Base-by-base conservation (phyloP, 2,113 vertebrate species). In the Cygnus buccinator region DNA sequence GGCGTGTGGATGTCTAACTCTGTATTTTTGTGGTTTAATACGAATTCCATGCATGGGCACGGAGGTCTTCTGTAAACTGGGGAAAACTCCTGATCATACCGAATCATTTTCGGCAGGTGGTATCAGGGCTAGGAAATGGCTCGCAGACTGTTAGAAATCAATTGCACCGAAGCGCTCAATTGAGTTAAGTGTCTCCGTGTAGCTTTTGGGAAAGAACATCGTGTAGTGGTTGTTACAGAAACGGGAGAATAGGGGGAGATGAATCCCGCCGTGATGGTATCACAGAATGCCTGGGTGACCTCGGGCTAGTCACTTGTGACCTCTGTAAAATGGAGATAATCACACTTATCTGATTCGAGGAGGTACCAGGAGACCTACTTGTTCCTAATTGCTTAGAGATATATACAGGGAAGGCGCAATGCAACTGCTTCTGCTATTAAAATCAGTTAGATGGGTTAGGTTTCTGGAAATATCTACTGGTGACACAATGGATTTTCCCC, bases 401-500 rank as follows among this genome's bases (percentile, higher is more conserved):
- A 66, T 65, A 87, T n/a, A 78, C 0, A 19, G 95, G 54, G 89
- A 87, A 96, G 65, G 35, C 71, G 86, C 82, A 89, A 82, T 82
- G 29, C 57, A 89, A 89, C 73, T 89, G 35, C 41, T 74, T 66
- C 67, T 80, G 68, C 86, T 90, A 92, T 92, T 92, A 87, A 94
- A 94, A 94, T 57, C 35, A 76, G 92, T 81, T 87, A 94, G 70
- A 91, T 11, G 58, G 76, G 62, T 95, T 93, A 76, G n/a, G 62
- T 95, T 97, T 95, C 95, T 92, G 80, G 58, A 95, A 93, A 62
- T 72, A 89, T 66, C 96, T 91, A 22, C 73, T 20, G 19, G 89
- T 96, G 89, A 96, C 74, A 94, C 70, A 90, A 91, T 65, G 90
- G 89, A 96, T 91, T 95, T 94, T 96, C 87, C 92, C 94, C 92